Percentiles rank a stretch among this genome's conserved stretches.
phyloP scores from a whole-genome alignment of 2,888 invertebrate genomes.

The Plagodis dolabraria region DNA sequence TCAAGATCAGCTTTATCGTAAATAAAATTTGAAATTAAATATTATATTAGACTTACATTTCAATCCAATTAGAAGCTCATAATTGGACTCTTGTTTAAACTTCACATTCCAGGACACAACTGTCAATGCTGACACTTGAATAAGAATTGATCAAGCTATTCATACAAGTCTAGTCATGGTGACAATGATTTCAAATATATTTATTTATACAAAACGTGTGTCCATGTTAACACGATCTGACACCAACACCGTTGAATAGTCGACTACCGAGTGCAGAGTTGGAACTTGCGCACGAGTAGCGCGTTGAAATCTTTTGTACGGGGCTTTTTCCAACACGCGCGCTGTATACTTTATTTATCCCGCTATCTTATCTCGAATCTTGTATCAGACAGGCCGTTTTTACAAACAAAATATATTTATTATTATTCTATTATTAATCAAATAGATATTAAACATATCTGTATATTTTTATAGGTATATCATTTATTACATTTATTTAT shows the following conservation, averaged over 20 bases:
- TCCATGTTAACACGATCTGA: constrained; percentile 35
- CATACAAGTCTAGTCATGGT: constrained; percentile 27
- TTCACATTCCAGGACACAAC: constrained; percentile 17
- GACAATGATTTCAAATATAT: constrained; percentile 25
- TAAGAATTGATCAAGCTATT: constrained; percentile 14
- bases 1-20: neutral
- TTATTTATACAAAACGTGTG: constrained; percentile 46
- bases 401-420: constrained; percentile 11
- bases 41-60: constrained; percentile 11
- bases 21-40: neutral
- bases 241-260: constrained; percentile 47
- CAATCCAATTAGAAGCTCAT: constrained; percentile 21
- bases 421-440: neutral
- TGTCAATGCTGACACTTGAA: constrained; percentile 19
- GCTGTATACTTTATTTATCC: constrained; percentile 29
- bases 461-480: too few species aligned
- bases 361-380: constrained; percentile 55
- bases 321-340: constrained; percentile 44
- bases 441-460: too few species aligned
- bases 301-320: constrained; percentile 80
- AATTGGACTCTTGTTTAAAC: constrained; percentile 31
- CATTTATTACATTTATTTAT: neutral
- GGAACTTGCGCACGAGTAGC: constrained; percentile 45
- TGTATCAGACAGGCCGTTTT: constrained; percentile 19
- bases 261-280: constrained; percentile 14